Conservation (phyloP, 2,888 invertebrate species). For the Mimumesa dahlbomi region DNA sequence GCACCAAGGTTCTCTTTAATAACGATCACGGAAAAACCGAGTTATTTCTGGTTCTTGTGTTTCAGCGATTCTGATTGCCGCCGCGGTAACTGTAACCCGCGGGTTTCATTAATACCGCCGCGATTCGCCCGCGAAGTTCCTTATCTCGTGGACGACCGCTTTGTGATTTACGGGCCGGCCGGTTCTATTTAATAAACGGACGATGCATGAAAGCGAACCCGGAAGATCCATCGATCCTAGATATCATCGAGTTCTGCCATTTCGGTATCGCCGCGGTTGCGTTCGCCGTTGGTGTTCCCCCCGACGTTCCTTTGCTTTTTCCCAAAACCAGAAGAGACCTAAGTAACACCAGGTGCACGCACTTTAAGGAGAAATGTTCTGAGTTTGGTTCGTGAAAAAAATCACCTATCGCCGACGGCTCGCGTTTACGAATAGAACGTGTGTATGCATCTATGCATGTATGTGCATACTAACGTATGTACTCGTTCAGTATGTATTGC, state of each 20-base stretch:
- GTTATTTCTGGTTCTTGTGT: background rate
- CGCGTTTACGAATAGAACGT: too few species aligned
- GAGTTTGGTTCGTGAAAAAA: slow-evolving; percentile 23
- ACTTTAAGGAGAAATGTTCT: slow-evolving; percentile 20
- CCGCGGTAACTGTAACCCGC: slow-evolving; percentile 25
- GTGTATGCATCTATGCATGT: background rate
- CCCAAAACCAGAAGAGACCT: slow-evolving; percentile 25
- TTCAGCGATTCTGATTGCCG: slow-evolving; percentile 32
- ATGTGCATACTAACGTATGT: too few species aligned
- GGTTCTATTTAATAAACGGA: slow-evolving; percentile 47
- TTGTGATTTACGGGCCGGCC: slow-evolving; percentile 41
- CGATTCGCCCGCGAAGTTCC: too few species aligned
- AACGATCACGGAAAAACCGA: background rate
- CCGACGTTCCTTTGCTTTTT: slow-evolving; percentile 1
- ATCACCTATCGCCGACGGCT: too few species aligned
- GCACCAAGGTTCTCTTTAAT: slow-evolving; percentile 14
- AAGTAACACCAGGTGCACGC: slow-evolving; percentile 37
- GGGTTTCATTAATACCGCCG: too few species aligned
- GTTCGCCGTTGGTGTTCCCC: too few species aligned
- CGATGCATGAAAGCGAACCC: slow-evolving; percentile 29
- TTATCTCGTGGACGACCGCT: slow-evolving; percentile 24
- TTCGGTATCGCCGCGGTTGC: slow-evolving; percentile 7
- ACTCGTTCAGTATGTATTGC: too few species aligned
- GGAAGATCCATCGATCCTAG: slow-evolving; percentile 35
- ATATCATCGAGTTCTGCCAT: slow-evolving; percentile 22